Percentiles rank a stretch among this genome's conserved stretches.
Conservation (phyloP, 2,113 vertebrate species). For the Mellivora capensis region DNA sequence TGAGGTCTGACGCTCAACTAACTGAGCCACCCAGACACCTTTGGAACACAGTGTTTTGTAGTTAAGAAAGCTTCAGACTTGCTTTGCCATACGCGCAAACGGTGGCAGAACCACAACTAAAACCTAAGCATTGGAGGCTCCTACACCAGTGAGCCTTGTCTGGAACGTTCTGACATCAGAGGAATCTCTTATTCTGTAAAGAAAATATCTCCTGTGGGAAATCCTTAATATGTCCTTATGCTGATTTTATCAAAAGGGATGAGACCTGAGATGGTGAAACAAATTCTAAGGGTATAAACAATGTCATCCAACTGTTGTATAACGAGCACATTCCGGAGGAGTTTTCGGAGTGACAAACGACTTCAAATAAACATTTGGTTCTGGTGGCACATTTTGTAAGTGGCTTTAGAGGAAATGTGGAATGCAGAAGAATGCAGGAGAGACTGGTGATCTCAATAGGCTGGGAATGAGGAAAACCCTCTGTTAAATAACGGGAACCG, state of each 20-base stretch:
- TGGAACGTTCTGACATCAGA: background rate
- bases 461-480: background rate
- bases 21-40: background rate
- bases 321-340: background rate
- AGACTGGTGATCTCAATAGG: background rate
- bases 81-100: background rate
- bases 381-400: background rate
- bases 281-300: background rate
- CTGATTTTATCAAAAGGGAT: background rate
- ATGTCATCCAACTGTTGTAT: background rate
- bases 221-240: background rate
- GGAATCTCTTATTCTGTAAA: background rate
- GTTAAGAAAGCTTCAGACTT: background rate
- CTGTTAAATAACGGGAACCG: background rate
- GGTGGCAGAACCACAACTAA: background rate
- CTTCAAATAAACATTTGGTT: background rate
- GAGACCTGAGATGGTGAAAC: background rate
- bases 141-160: background rate
- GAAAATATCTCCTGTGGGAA: background rate
- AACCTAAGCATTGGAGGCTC: background rate
- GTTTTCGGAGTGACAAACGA: background rate
- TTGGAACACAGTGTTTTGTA: background rate
- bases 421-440: background rate
- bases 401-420: background rate
- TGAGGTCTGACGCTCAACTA: background rate